Conservation (phyloP, 2,797 vertebrate genomes). For the Ceyx erithaca region DNA sequence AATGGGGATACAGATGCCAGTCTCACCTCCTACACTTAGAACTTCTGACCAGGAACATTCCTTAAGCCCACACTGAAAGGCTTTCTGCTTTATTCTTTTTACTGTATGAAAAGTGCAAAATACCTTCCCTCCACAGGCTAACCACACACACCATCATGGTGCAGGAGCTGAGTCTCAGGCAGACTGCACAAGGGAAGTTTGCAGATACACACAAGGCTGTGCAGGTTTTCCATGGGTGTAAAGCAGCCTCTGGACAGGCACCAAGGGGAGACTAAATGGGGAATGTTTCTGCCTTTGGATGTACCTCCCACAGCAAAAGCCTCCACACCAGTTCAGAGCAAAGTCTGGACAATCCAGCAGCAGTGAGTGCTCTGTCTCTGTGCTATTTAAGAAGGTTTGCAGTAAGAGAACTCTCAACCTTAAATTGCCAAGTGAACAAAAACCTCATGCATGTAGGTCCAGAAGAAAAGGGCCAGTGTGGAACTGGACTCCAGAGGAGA, state of each 20-base stretch:
- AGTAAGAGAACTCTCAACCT: neutral
- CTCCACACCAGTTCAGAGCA: neutral
- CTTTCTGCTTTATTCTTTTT: neutral
- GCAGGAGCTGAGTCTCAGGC: neutral
- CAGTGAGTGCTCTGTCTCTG: neutral
- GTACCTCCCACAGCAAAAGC: neutral
- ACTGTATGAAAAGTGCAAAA: neutral
- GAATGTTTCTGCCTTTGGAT: neutral
- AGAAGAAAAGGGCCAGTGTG: neutral
- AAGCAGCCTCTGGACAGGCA: neutral
- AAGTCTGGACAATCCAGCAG: neutral
- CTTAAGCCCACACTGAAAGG: neutral
- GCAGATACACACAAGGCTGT: neutral
- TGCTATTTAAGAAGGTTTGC: neutral
- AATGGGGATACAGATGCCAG: neutral
- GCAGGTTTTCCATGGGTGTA: neutral
- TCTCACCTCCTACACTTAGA: neutral
- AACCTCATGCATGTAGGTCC: neutral
- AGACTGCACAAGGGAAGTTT: neutral
- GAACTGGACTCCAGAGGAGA: neutral
- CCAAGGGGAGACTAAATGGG: neutral
- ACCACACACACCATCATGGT: accelerated
- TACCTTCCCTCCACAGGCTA: neutral
- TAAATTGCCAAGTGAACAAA: neutral
- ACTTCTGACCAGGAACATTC: neutral